Evolutionary conservation across 2,888 invertebrate genomes (phyloP), one percentile per base, ranked within the genome.

Genomic region (Fragum sueziense): DNA sequence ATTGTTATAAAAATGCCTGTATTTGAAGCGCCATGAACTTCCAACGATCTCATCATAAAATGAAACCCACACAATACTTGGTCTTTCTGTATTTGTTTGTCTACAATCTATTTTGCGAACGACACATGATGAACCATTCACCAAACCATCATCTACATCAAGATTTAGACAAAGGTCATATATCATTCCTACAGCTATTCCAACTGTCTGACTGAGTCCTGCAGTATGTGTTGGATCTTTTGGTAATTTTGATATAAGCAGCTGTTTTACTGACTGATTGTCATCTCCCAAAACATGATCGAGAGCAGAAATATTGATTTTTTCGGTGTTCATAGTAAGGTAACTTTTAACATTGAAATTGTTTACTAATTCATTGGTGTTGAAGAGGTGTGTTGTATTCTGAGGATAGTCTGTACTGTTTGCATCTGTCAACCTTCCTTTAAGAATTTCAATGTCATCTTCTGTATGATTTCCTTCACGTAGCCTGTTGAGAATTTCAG

Each of bases 111-210:
- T 71, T 65, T 76, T n/a, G n/a, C 27, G 73, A 0, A 83, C 37
- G 68, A 54, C 59, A 59, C 85, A 80, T 34, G 78, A 74, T n/a
- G 81, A 76, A n/a, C 82, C 86, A 83, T 86, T 86, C 9, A 77
- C 80, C 20, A 85, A 47, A 6, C 85, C 85, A 84, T 85, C 85
- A 27, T 74, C 65, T 41, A 76, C 78, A 47, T 80, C 70, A 33
- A 85, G 14, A 68, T 85, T 85, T 22, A 77, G 37, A 22, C 69
- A 74, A 14, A 82, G 7, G 51, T 82, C 84, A 78, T 76, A 79
- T 34, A 41, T 34, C n/a, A 84, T 67, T 25, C 78, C 79, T 47
- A 70, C n/a, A n/a, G n/a, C 67, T 6, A 80, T 37, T 54, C 54
- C 52, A 11, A 80, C 27, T 29, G 59, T 20, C 25, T 68, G 76